Evolutionary conservation across 2,797 vertebrate genomes (phyloP), one percentile per base, ranked within the genome.

Genomic region (Poecile montanus): DNA sequence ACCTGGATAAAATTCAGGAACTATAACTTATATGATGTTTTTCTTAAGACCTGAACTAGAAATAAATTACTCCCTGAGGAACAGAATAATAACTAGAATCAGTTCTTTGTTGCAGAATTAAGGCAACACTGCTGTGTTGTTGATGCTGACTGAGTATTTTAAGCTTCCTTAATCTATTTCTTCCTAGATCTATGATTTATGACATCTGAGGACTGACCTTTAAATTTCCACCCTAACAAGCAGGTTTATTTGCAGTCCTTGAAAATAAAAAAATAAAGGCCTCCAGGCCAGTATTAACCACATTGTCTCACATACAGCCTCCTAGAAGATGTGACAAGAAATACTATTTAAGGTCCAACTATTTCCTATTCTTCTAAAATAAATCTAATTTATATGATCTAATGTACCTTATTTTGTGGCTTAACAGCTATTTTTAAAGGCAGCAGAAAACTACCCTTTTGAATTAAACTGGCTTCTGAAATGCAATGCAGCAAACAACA

Each of bases 211-310:
- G 50, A 83, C 44, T 93, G 92, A 94, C 92, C 94, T 93, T 95
- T 95, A 94, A 83, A 89, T 95, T 95, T 95, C 50, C 78, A 58
- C 87, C 89, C 76, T 87, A 95, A 94, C 91, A 95, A 95, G 89
- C 65, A 94, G 66, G 72, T 93, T 95, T 95, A 87, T 94, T 94
- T 95, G 32, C 70, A 83, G 61, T 91, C 44, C 38, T 91, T 62
- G 26, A 9, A 88, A 83, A 89, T 92, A 87, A 94, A 95, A 96
- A 93, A 85, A 40, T 60, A 93, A 74, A 95, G 44, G 75, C 76
- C 93, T 95, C 20, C 54, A 78, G 92, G 85, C 57, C 54, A 78
- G 50, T 77, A 92, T 93, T 95, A 95, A 80, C 7, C 36, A 62
- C 79, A 68, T 32, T 72, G 44, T 83, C 68, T 92, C 84, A 76